Evolutionary conservation across 92 coral and sea anemone genomes (phyloP), one percentile per base, ranked within the genome.

Genomic region (Bergia puertoricense): DNA sequence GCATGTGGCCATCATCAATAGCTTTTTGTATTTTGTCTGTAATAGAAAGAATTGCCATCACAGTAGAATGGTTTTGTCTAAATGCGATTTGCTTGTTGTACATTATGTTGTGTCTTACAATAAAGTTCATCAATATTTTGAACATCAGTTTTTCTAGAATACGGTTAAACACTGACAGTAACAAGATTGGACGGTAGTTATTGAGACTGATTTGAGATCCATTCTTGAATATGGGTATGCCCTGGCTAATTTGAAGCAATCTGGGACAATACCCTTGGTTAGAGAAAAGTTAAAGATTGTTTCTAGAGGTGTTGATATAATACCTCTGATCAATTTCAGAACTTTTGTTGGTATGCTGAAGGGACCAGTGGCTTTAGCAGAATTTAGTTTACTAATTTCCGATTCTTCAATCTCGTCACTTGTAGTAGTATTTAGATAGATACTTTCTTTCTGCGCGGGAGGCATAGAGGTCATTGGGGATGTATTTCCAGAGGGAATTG

Each of bases 311-410:
- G 57, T 68, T 66, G 78, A 62, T 13, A 83, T 83, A 37, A 37
- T 3, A 43, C 75, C 46, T 39, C 40, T 83, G 30, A 83, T 54
- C 30, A 68, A 0, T 65, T 83, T 66, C 56, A 83, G 65, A 67
- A 83, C 51, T 51, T 23, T 81, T 30, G 20, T 54, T 51, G 74
- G 74, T 48, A 48, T 48, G 54, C 54, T 48, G 8, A 30, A 30
- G 30, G 30, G 30, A 30, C 30, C 30, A 30, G 30, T 30, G 30
- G 30, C 30, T 30, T 30, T 4, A 48, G 54, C 16, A 83, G 87
- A 39, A 44, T 83, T 83, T 16, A 83, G 39, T 65, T 83, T 83
- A 18, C 48, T 23, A 84, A 84, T 84, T 84, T 84, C 79, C 30
- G 30, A 30, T 41, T 62, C 51, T 65, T 84, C 57, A 40, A 84